These are phyloP conservation scores for Psylliodes chrysocephalus DNA, from an alignment of 2,888 invertebrate genomes.

Conservation along the genomic window DNA sequence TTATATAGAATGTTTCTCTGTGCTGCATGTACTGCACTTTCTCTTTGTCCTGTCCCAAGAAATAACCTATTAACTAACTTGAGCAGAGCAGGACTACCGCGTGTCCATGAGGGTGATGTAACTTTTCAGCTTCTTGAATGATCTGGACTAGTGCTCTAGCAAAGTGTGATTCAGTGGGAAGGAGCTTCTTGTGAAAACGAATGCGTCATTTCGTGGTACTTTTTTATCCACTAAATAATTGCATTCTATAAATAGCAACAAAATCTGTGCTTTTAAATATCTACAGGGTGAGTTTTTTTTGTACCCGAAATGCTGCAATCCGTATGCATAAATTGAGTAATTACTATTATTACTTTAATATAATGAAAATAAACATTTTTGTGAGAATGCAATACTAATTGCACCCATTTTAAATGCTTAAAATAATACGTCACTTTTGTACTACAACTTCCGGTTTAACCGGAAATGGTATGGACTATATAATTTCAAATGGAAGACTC, in stretches of 20 bases:
- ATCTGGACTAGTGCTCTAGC: constrained; percentile 17
- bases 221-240: constrained; percentile 12
- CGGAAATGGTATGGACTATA: too few species aligned
- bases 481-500: too few species aligned
- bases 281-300: constrained; percentile 21
- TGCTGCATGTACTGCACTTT: constrained; percentile 60
- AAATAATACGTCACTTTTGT: too few species aligned
- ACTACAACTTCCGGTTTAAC: too few species aligned
- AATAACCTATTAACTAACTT: constrained; percentile 31
- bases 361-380: too few species aligned
- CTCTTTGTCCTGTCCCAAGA: constrained; percentile 52
- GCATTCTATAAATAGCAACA: constrained; percentile 7
- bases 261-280: constrained; percentile 18
- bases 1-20: constrained; percentile 55
- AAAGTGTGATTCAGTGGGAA: constrained; percentile 16
- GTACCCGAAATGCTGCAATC: not conserved
- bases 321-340: not conserved
- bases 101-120: constrained; percentile 42
- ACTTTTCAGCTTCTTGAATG: constrained; percentile 22
- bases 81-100: constrained; percentile 59
- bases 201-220: constrained; percentile 9
- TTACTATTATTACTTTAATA: too few species aligned
- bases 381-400: too few species aligned
- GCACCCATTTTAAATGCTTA: too few species aligned
- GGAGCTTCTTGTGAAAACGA: constrained; percentile 18